phyloP scores from a whole-genome alignment of 2,888 invertebrate species.

The Neria commutata region DNA sequence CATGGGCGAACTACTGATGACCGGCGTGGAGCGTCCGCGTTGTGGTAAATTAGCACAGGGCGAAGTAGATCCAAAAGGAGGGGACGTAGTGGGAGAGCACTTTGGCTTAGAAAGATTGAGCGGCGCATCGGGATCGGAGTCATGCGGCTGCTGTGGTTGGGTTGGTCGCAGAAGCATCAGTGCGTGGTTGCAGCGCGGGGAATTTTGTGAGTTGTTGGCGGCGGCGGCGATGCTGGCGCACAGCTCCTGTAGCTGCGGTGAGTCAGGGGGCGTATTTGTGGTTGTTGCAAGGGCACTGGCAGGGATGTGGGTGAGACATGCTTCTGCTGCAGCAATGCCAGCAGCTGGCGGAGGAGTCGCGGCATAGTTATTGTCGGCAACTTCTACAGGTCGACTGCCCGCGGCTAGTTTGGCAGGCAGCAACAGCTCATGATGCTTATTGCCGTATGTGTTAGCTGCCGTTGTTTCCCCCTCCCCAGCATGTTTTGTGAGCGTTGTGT shows the following conservation, averaged over 20 bases:
- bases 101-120: constrained; percentile 90
- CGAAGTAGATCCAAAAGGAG: constrained; percentile 25
- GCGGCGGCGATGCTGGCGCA: background rate
- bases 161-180: constrained; percentile 34
- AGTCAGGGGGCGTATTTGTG: constrained; percentile 39
- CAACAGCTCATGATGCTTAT: no score
- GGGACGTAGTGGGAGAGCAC: constrained; percentile 66
- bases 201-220: background rate
- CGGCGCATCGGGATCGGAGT: constrained; percentile 82
- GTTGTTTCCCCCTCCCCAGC: no score
- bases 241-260: constrained; percentile 29
- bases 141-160: constrained; percentile 68
- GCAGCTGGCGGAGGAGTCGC: background rate
- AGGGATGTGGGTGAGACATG: constrained; percentile 16
- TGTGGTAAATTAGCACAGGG: constrained; percentile 41
- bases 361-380: constrained; percentile 17
- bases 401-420: no score
- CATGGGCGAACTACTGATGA: constrained; percentile 36
- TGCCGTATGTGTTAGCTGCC: no score
- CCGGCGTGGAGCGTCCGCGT: constrained; percentile 29
- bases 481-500: background rate
- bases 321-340: background rate
- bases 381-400: no score
- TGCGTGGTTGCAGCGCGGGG: constrained; percentile 39
- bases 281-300: constrained; percentile 19